Evolutionary conservation across 2,797 vertebrate genomes (phyloP), one percentile per base, ranked within the genome.

Genomic region (Salmo trutta): DNA sequence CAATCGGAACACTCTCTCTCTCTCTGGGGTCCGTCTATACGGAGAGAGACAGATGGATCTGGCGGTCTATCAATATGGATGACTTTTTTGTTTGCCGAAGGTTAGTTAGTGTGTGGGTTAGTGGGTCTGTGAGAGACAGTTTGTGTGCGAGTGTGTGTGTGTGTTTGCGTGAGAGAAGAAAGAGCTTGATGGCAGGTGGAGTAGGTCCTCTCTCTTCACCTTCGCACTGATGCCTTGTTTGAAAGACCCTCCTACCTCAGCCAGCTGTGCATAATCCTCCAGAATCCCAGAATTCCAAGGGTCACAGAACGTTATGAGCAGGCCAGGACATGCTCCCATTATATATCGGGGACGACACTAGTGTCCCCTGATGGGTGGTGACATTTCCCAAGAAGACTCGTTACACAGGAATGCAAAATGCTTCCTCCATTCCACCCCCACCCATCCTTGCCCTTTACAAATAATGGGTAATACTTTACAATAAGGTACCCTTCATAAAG

Each of bases 201-300:
- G 16, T 68, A 17, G 4, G 2, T 68, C 33, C 16, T 68, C 7
- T 29, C 31, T 16, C 62, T 65, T n/a, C n/a, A 8, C 27, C 24
- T 27, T 31, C 19, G 17, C 54, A 59, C 7, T n/a, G 65, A 31
- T 31, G 65, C 27, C 12, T 67, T 16, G 4, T 31, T 31, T 15
- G n/a, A 47, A 71, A 71, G n/a, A 12, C 36, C 69, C 12, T 47
- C 68, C 24, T 31, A 71, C 69, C 19, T 5, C 69, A 47, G 33
- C 41, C 41, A 51, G 33, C 36, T 71, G 69, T 71, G n/a, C n/a
- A 71, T 51, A 71, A 51, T 71, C n/a, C 68, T 41, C 33, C 19
- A 47, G 17, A 16, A 47, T 70, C 36, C 68, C 12, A 29, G 4
- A 65, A 66, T 66, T 66, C 24, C 68, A 51, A 19, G n/a, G 68